Evolutionary conservation across 2,888 invertebrate species (phyloP).

Genomic region (Hylaea fasciaria): DNA sequence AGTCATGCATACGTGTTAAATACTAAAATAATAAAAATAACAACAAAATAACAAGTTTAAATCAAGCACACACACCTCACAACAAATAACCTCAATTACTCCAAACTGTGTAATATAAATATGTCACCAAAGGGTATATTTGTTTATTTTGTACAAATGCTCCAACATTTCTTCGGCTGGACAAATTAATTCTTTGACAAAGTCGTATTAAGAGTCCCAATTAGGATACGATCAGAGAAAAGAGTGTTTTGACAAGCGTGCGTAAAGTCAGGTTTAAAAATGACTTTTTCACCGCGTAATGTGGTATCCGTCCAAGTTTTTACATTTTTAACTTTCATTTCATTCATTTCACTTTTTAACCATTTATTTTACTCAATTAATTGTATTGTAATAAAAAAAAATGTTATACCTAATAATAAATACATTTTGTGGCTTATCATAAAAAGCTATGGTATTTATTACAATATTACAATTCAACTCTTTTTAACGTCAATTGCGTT

Average conservation of each 20-base stretch:
- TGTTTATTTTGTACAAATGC: constrained; percentile 10
- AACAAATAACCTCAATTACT: constrained; percentile 19
- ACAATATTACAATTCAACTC: no score
- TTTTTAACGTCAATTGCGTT: no score
- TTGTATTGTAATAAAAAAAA: no score
- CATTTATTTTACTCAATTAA: no score
- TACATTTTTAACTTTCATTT: no score
- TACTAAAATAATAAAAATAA: background rate
- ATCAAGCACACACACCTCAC: constrained; percentile 4
- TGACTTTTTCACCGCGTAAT: no score
- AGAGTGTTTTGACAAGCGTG: constrained; percentile 28
- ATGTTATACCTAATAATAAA: no score
- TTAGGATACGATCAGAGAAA: constrained; percentile 28
- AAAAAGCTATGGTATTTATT: no score
- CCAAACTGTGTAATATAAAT: constrained; percentile 14
- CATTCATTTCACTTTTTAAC: no score
- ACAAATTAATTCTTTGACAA: constrained; percentile 32
- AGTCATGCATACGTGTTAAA: no score
- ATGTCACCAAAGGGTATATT: constrained; percentile 16
- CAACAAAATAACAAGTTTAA: background rate
- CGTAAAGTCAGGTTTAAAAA: background rate
- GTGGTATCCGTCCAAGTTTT: no score
- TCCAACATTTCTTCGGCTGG: constrained; percentile 25
- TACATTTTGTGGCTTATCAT: no score
- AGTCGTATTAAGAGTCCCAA: constrained; percentile 28